Percentiles rank a stretch among this genome's conserved stretches.
Evolutionary conservation across 2,888 invertebrate species (phyloP).

Genomic region (Loripinus fragilis): DNA sequence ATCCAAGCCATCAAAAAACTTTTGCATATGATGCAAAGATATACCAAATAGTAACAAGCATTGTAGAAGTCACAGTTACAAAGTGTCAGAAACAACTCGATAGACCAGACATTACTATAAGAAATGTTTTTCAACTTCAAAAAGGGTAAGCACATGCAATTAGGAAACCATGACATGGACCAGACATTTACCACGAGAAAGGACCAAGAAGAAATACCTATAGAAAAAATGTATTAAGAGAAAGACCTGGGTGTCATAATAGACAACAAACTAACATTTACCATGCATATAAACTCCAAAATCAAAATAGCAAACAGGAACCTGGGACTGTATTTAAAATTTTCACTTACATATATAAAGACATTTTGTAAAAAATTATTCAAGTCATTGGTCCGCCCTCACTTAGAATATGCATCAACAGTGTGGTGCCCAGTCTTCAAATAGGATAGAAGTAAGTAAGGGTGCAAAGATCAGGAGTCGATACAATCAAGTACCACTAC

Average conservation of each 20-base stretch:
- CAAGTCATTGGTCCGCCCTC: too few species aligned
- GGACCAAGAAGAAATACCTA: background rate
- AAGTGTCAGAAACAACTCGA: background rate
- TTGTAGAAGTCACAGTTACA: background rate
- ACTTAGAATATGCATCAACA: too few species aligned
- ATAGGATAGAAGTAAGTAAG: too few species aligned
- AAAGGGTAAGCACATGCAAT: background rate
- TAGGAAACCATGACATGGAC: background rate
- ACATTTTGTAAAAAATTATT: too few species aligned
- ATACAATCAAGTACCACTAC: too few species aligned
- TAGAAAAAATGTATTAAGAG: background rate
- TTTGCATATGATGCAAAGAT: background rate
- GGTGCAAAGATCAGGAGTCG: too few species aligned
- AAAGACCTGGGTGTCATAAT: background rate
- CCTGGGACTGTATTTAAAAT: too few species aligned
- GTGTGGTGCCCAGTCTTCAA: too few species aligned
- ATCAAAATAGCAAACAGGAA: background rate
- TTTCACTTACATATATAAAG: too few species aligned
- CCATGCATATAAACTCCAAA: background rate
- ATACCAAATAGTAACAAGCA: background rate
- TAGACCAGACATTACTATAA: background rate
- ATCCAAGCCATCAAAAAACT: background rate
- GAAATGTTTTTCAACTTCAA: background rate
- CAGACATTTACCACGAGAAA: background rate
- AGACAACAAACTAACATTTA: background rate